Percentiles rank a stretch among this genome's conserved stretches.
Evolutionary conservation across 1,140 invertebrate species (phyloP).

Genomic region (Drosophila ananassae): DNA sequence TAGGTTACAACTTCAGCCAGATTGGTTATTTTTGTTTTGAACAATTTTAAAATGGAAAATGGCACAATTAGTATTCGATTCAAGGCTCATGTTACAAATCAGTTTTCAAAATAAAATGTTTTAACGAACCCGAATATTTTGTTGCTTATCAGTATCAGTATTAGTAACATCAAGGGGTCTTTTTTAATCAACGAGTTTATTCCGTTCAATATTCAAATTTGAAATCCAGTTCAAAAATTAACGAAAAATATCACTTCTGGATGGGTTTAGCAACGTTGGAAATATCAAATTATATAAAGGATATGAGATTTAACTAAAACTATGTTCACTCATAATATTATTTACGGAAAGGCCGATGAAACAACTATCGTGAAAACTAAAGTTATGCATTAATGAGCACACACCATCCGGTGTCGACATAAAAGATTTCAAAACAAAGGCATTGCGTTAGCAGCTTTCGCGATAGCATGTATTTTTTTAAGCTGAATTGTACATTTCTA

Average conservation of each 20-base stretch:
- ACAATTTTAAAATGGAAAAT: constrained; percentile 50
- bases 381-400: background rate
- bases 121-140: constrained; percentile 22
- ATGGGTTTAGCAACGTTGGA: constrained; percentile 20
- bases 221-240: constrained; percentile 43
- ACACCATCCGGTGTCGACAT: constrained; percentile 9
- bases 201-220: constrained; percentile 13
- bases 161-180: constrained; percentile 32
- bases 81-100: constrained; percentile 41
- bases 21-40: constrained; percentile 45
- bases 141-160: constrained; percentile 24
- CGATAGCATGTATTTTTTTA: constrained; percentile 20
- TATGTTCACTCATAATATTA: constrained; percentile 5
- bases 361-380: background rate
- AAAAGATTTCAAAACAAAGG: constrained; percentile 20
- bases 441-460: background rate
- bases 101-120: constrained; percentile 29
- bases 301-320: constrained; percentile 13
- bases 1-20: constrained; percentile 51
- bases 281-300: constrained; percentile 12
- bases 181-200: constrained; percentile 36
- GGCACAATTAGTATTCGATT: constrained; percentile 52
- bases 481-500: constrained; percentile 23
- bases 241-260: constrained; percentile 46
- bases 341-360: constrained; percentile 5